Base-by-base conservation (phyloP, 2,113 vertebrate genomes). In the Bos indicus region DNA sequence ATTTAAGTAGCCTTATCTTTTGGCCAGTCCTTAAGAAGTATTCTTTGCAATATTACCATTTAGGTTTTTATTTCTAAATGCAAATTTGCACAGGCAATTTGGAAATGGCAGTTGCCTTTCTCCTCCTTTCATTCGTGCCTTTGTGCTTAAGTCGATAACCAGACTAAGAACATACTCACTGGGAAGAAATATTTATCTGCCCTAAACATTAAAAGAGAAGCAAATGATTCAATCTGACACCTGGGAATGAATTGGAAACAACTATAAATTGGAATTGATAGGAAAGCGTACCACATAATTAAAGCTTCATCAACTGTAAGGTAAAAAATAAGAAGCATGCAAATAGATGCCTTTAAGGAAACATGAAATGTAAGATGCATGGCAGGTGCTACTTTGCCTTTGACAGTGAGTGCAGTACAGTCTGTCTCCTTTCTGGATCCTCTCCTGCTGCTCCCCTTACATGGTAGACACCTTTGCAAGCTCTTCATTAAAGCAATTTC, bases 201-300 rank as follows among this genome's bases (percentile, higher is more conserved):
- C 33, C 54, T 88, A 54, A 91, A 93, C 92, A 90, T 94, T 88
- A 95, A 93, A 94, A 88, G 83, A 93, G 59, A 96, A 96, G 78
- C 89, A 97, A 56, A 85, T 96, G 97, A 97, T 98, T 98, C 88
- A 96, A 26, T 56, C 92, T 98, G 97, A 95, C 97, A 98, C 92
- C 95, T 95, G 96, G 92, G 94, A 97, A 95, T 95, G 94, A 97
- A 86, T 84, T 97, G 92, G 93, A 98, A 97, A 91, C 92, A 94
- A 86, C 54, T 91, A 80, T 93, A 98, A 97, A 97, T 95, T 97
- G 77, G 54, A 98, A 96, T 57, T 97, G 97, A 98, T 98, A 90
- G 95, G 88, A 92, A 96, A 90, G 80, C 43, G 0, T 56, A 82
- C 43, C 87, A 43, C 90, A 91, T 98, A 98, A 98, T 98, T 98